Base-by-base conservation (phyloP, 2,888 invertebrate genomes). In the Eupeodes luniger region DNA sequence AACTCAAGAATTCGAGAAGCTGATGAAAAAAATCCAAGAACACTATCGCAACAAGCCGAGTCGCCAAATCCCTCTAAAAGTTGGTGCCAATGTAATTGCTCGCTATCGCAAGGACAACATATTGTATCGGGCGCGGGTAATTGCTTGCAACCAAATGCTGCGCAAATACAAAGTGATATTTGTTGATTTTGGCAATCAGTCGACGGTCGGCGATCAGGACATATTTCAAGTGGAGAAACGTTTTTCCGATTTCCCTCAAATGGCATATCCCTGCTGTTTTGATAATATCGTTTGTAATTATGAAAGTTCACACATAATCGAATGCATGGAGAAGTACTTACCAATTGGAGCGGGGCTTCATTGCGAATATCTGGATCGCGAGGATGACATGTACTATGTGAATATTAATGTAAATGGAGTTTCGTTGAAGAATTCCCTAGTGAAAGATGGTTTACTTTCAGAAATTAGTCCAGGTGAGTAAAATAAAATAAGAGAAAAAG, bases 121-220 rank as follows among this genome's bases (percentile, higher is more conserved):
- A 4, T 92, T 97, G 19, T 96, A 97, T 92, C 94, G 97, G 70
- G 97, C 96, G 0, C 95, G 95, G 51, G 94, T 97, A 0, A 91
- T 96, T 1, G 94, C 95, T 4, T 94, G 94, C 61, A 92, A 94
- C 69, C 95, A 95, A 83, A 94, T 95, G 88, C 93, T 94, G 59
- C 94, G 95, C 1, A 95, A 95, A 90, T 96, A 95, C 92, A 95
- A 95, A 80, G 96, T 97, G 0, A 94, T 95, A 40, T 97, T 96
- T 91, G 94, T 97, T 0, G 97, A 97, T 92, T 97, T 96, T 90
- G 97, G 97, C 4, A 97, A 97, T 91, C 95, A 95, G 79, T 95
- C 96, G 57, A 93, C 95, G 0, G 96, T 97, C 0, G 94, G 95
- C 64, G 94, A 94, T 0, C 94, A 94, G 84, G 96, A 96, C 90